phyloP scores from a whole-genome alignment of 2,888 invertebrate species.

The Tuta absoluta region DNA sequence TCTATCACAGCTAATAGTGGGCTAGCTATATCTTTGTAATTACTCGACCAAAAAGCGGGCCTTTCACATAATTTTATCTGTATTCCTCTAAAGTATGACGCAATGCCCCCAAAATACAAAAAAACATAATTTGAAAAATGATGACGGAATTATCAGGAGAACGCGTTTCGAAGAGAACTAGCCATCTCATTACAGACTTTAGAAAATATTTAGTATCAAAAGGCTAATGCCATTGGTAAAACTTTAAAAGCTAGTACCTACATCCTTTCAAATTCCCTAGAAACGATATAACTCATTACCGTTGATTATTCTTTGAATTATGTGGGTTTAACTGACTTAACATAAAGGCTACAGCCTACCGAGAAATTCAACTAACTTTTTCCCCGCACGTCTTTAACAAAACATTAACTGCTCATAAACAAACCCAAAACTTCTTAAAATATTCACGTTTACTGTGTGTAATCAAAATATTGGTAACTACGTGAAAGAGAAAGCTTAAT shows the following conservation, averaged over 20 bases:
- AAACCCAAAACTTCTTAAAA: constrained; percentile 23
- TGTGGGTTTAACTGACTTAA: constrained; percentile 1
- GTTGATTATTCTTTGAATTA: background rate
- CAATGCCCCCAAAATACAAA: too few relatives aligned
- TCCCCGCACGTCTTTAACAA: constrained; percentile 12
- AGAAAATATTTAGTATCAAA: too few relatives aligned
- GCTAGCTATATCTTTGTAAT: too few relatives aligned
- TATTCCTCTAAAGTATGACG: too few relatives aligned
- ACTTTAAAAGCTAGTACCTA: background rate
- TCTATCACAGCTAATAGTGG: too few relatives aligned
- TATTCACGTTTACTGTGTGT: constrained; percentile 38
- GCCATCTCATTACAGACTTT: too few relatives aligned
- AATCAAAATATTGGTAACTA: constrained; percentile 48
- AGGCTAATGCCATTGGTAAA: too few relatives aligned
- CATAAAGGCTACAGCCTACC: background rate
- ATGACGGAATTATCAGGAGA: too few relatives aligned
- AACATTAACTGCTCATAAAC: constrained; percentile 13
- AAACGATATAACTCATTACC: constrained; percentile 2
- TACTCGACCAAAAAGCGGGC: too few relatives aligned
- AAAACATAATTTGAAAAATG: too few relatives aligned
- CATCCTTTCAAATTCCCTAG: background rate
- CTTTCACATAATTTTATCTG: too few relatives aligned
- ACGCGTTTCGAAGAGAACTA: too few relatives aligned
- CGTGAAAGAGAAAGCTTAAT: constrained; percentile 55
- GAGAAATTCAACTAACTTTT: constrained; percentile 1